Evolutionary conservation across 2,113 vertebrate genomes (phyloP).

Genomic region (Rhineura floridana): DNA sequence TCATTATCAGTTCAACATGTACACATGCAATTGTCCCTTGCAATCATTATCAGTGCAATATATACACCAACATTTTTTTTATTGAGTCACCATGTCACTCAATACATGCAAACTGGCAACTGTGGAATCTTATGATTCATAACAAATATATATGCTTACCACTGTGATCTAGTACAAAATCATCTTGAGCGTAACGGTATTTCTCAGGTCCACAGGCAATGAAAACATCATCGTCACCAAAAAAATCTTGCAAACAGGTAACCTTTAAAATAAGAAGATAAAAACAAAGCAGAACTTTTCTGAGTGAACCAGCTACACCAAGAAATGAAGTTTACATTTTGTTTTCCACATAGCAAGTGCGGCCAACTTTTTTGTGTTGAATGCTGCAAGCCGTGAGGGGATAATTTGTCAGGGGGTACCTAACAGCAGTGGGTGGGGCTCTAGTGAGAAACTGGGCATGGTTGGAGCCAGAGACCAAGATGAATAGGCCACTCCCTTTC

Average conservation of each 20-base stretch:
- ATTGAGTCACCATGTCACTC: neutral
- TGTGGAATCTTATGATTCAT: neutral
- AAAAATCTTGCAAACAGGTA: slow-evolving; percentile 95
- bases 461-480: too few relatives aligned
- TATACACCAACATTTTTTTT: neutral
- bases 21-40: too few relatives aligned
- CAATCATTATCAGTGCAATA: neutral
- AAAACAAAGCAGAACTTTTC: slow-evolving; percentile 39
- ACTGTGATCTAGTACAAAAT: slow-evolving; percentile 96
- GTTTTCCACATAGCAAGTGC: neutral
- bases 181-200: slow-evolving; percentile 94
- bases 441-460: too few relatives aligned
- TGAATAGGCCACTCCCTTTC: too few relatives aligned
- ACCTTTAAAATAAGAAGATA: slow-evolving; percentile 75
- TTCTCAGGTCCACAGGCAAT: slow-evolving; percentile 97
- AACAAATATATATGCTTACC: slow-evolving; percentile 81
- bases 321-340: neutral
- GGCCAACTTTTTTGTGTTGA: neutral
- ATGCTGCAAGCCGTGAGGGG: too few relatives aligned
- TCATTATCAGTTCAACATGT: too few relatives aligned
- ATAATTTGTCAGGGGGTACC: too few relatives aligned
- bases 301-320: neutral
- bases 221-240: slow-evolving; percentile 97
- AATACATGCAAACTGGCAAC: neutral
- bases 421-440: too few relatives aligned